A percentile compares a stretch with the other conserved stretches of the same genome.
phyloP scores from a whole-genome alignment of 1,140 invertebrate genomes.

The Acyrthosiphon pisum region DNA sequence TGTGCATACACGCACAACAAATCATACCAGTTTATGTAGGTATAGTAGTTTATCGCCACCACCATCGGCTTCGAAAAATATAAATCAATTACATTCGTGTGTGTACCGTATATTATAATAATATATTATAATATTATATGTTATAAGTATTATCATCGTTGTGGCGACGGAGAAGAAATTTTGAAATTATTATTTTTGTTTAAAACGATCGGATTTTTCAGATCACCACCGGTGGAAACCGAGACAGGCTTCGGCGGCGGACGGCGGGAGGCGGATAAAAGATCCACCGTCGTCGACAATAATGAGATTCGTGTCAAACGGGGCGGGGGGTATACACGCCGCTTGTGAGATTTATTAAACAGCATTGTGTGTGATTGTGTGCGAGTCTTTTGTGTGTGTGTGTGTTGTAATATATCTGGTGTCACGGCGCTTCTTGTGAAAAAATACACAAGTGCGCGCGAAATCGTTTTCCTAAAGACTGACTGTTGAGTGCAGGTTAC shows the following conservation, averaged over 20 bases:
- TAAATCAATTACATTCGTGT: constrained; percentile 21
- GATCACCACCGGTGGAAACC: not conserved
- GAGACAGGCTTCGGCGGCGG: no score
- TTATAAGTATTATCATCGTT: not conserved
- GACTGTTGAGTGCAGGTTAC: not conserved
- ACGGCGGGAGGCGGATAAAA: not conserved
- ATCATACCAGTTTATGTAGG: not conserved
- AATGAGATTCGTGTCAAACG: constrained; percentile 42
- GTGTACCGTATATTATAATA: not conserved
- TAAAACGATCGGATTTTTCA: constrained; percentile 24
- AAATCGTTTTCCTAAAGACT: not conserved
- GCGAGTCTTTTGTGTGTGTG: not conserved
- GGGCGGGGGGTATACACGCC: not conserved
- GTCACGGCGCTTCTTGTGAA: not conserved
- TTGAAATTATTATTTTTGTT: no score
- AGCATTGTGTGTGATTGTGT: not conserved
- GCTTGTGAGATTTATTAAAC: constrained; percentile 15
- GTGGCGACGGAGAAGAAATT: not conserved
- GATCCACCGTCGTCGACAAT: not conserved
- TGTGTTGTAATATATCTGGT: not conserved
- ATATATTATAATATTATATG: not conserved
- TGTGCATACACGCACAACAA: not conserved
- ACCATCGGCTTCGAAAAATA: constrained; percentile 16
- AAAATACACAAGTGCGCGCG: not conserved
- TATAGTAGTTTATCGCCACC: not conserved